Evolutionary conservation across 1,140 invertebrate species (phyloP).

Genomic region (Meloidogyne hapla): DNA sequence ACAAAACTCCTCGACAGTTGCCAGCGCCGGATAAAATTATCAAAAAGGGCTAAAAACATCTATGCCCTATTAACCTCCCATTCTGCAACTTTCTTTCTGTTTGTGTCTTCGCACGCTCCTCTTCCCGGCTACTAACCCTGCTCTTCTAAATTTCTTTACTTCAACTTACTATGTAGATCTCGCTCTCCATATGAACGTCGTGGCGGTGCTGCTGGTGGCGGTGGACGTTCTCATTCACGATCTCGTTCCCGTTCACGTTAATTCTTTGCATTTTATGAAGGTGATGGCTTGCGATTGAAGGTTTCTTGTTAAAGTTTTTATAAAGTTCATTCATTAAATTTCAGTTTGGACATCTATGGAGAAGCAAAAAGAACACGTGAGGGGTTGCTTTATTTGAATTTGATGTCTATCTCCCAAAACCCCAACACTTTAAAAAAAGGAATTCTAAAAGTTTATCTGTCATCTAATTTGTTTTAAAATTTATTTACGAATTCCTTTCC

Average conservation of each 20-base stretch:
- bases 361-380: background rate
- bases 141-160: constrained; percentile 5
- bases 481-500: too few relatives aligned
- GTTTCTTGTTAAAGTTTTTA: background rate
- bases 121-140: background rate
- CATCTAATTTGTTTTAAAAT: too few relatives aligned
- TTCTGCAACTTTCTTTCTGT: background rate
- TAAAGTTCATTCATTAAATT: background rate
- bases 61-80: background rate
- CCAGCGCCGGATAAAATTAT: background rate
- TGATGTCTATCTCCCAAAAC: background rate
- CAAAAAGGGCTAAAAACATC: background rate
- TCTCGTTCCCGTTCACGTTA: constrained; percentile 20
- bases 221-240: constrained; percentile 31
- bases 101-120: constrained; percentile 10
- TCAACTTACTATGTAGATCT: constrained; percentile 25
- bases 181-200: constrained; percentile 36
- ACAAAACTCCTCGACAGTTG: background rate
- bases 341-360: background rate
- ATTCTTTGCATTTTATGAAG: too few relatives aligned
- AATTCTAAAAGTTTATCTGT: too few relatives aligned
- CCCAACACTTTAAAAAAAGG: too few relatives aligned
- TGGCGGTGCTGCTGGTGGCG: constrained; percentile 6
- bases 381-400: background rate
- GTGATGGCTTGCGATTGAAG: background rate